A percentile compares a stretch with the other conserved stretches of the same genome.
Conservation (phyloP, 2,888 invertebrate species). For the Notodonta dromedarius region DNA sequence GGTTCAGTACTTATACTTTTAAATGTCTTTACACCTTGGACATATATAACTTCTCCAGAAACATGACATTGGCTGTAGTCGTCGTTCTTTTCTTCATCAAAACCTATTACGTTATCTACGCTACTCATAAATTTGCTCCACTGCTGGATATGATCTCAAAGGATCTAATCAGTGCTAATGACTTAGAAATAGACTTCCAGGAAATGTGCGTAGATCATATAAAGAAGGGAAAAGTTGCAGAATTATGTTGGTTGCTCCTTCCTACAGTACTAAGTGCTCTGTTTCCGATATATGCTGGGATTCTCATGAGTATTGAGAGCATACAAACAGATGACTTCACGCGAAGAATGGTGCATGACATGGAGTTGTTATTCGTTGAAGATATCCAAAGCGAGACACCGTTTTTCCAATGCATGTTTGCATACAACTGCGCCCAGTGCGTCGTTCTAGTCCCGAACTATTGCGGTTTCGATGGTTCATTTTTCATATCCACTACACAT, state of each 20-base stretch:
- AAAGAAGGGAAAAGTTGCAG: slow-evolving; percentile 50
- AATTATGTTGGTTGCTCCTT: slow-evolving; percentile 58
- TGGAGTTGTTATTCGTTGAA: slow-evolving; percentile 59
- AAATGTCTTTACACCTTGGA: slow-evolving; percentile 54
- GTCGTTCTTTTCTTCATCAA: slow-evolving; percentile 63
- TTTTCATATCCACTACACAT: slow-evolving; percentile 66
- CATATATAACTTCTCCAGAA: slow-evolving; percentile 58
- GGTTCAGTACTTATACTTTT: slow-evolving; percentile 56
- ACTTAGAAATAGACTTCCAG: slow-evolving; percentile 55
- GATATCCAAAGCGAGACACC: slow-evolving; percentile 63
- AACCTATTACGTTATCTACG: slow-evolving; percentile 54
- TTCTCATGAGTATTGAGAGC: slow-evolving; percentile 53
- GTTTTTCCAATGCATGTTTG: slow-evolving; percentile 62
- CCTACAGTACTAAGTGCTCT: slow-evolving; percentile 53
- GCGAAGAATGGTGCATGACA: slow-evolving; percentile 64
- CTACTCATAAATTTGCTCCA: slow-evolving; percentile 49
- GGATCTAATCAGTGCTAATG: slow-evolving; percentile 58
- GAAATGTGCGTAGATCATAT: slow-evolving; percentile 55
- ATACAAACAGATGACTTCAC: slow-evolving; percentile 52
- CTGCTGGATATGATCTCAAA: slow-evolving; percentile 55
- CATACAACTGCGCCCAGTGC: slow-evolving; percentile 55
- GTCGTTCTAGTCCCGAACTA: slow-evolving; percentile 55
- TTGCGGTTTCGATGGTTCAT: slow-evolving; percentile 65
- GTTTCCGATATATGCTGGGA: slow-evolving; percentile 60
- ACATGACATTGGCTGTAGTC: slow-evolving; percentile 56